phyloP scores from a whole-genome alignment of 2,797 vertebrate species.

The Parauchenoglanis punctatus region DNA sequence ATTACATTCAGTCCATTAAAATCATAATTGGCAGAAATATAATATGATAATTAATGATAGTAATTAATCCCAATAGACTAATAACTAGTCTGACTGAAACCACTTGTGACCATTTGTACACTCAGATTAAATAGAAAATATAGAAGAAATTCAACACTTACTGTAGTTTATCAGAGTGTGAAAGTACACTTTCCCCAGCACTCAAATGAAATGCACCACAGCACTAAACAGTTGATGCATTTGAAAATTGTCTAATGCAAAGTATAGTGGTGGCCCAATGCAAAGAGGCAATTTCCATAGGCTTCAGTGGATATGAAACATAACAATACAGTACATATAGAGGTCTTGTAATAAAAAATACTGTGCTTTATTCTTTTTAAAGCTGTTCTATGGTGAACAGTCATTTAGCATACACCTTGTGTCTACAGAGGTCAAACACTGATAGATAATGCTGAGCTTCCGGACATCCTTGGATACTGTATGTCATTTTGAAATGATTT shows the following conservation, averaged over 20 bases:
- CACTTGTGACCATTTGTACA: background rate
- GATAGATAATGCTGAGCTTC: background rate
- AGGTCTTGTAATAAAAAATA: background rate
- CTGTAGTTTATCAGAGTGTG: conserved; percentile 34
- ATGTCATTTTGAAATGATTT: background rate
- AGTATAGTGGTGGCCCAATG: conserved; percentile 61
- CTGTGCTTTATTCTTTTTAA: background rate
- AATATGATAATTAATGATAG: background rate
- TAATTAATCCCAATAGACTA: background rate
- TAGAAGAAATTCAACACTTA: conserved; percentile 37
- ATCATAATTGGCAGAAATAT: background rate
- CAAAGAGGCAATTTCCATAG: conserved; percentile 64
- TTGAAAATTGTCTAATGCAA: conserved; percentile 65
- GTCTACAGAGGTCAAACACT: conserved; percentile 10
- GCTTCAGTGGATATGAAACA: conserved; percentile 28
- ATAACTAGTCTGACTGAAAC: background rate
- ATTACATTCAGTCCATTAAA: background rate
- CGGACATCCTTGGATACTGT: background rate
- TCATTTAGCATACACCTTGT: background rate
- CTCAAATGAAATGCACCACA: conserved; percentile 39
- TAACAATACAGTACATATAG: background rate
- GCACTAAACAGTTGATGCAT: conserved; percentile 48
- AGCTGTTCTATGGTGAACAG: background rate
- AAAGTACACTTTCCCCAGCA: conserved; percentile 14
- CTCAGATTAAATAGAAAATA: background rate